A percentile compares a stretch with the other conserved stretches of the same genome.
Conservation (phyloP, 2,113 vertebrate species). For the Takifugu flavidus region DNA sequence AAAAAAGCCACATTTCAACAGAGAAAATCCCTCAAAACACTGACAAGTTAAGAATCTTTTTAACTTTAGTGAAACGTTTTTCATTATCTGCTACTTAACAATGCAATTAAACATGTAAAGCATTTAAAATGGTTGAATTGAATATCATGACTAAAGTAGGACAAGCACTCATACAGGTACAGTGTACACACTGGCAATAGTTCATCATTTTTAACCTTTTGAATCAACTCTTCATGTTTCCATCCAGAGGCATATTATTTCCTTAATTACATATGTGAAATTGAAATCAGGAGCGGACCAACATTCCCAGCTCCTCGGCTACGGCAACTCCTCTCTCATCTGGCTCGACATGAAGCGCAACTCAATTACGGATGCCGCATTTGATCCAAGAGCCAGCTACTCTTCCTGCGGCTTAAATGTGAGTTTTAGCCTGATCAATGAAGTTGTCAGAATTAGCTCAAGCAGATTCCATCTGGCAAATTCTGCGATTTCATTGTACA, state of each 20-base stretch:
- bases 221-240: not conserved
- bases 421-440: slow-evolving; percentile 42
- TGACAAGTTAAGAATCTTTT: too few relatives aligned
- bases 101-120: too few relatives aligned
- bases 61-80: too few relatives aligned
- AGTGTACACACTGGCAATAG: too few relatives aligned
- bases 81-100: too few relatives aligned
- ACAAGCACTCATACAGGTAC: too few relatives aligned
- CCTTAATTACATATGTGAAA: not conserved
- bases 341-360: slow-evolving; percentile 43
- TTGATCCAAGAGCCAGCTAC: slow-evolving; percentile 33
- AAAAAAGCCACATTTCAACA: not conserved
- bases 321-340: slow-evolving; percentile 19
- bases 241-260: not conserved
- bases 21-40: too few relatives aligned
- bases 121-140: too few relatives aligned
- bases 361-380: slow-evolving; percentile 47
- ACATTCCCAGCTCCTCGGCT: slow-evolving; percentile 10
- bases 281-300: slow-evolving; percentile 3
- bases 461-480: slow-evolving; percentile 31
- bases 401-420: slow-evolving; percentile 27
- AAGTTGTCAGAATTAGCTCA: slow-evolving; percentile 56
- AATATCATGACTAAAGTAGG: too few relatives aligned
- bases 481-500: slow-evolving; percentile 41
- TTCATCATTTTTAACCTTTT: not conserved